Evolutionary conservation across 2,797 vertebrate genomes (phyloP).

Genomic region (Pygocentrus nattereri): DNA sequence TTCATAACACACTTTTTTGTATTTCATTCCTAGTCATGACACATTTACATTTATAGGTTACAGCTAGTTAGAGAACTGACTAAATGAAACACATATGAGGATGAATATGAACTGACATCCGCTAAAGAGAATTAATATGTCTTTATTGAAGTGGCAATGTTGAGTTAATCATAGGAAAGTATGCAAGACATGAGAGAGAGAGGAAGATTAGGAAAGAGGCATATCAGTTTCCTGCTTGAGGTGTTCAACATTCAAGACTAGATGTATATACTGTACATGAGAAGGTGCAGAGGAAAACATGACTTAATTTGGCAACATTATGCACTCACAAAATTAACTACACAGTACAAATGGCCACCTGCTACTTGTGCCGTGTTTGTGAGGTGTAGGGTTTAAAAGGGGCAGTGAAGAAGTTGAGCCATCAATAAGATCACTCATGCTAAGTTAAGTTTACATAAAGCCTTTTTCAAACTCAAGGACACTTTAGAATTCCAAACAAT

Average conservation of each 20-base stretch:
- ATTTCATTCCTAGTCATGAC: slow-evolving; percentile 19
- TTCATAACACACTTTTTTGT: neutral
- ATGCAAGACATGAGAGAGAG: neutral
- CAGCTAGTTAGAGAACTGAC: neutral
- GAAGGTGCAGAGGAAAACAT: neutral
- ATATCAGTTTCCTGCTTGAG: neutral
- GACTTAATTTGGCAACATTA: neutral
- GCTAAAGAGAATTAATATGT: neutral
- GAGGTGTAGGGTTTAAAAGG: neutral
- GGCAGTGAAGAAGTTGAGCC: neutral
- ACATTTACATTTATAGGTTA: slow-evolving; percentile 20
- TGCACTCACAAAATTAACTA: neutral
- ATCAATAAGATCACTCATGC: neutral
- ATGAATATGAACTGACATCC: neutral
- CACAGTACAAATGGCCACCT: neutral
- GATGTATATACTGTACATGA: neutral
- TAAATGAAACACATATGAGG: neutral
- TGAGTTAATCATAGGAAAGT: neutral
- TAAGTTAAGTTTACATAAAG: no score
- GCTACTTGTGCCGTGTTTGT: neutral
- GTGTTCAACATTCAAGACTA: neutral
- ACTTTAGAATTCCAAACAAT: no score
- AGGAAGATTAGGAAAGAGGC: neutral
- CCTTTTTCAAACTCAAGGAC: no score
- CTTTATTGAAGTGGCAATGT: neutral